Evolutionary conservation across 2,113 vertebrate species (phyloP), one percentile per base, ranked within the genome.

Genomic region (Rhodinocichla rosea): DNA sequence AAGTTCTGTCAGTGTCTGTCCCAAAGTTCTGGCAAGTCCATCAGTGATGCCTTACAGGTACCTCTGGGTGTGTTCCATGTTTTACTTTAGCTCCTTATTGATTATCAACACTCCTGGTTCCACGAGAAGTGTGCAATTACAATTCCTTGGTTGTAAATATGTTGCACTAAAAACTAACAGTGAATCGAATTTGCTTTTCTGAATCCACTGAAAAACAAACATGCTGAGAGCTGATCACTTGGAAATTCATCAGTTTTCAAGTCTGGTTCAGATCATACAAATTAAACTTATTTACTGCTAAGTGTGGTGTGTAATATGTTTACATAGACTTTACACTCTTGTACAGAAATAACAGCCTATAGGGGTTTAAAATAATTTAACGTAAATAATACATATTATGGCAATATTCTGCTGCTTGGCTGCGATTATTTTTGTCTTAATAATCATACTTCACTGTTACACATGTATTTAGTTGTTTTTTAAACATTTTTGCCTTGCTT

Each of bases 141-240:
- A 65, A 2, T 74, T 57, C 21, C 5, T 27, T 19, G 27, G 42
- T 2, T 85, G 28, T 7, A 70, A 86, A 77, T 47, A 6, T 2
- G 2, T 49, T 8, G 10, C 42, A 28, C 45, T 74, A 57, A 63
- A 91, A 74, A 20, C 44, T 33, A 47, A 28, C 47, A 32, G 6
- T 24, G 15, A 78, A 17, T 49, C 0, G 0, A 47, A 49, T 33
- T 10, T 42, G 49, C 4, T 88, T 73, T 49, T 64, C 69, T 73
- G 64, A 69, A 60, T 40, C 22, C 59, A 28, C 57, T 47, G 59
- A 7, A 70, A 57, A 85, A 10, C 44, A 73, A 80, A 75, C 13
- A 7, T 37, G 60, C 64, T 74, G 55, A 69, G 87, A 89, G 71
- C n/a, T 92, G 57, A 65, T 94, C 49, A 20, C 37, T 76, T 77